A percentile compares a stretch with the other conserved stretches of the same genome.
These are phyloP conservation scores for Perognathus longimembris DNA, from an alignment of 2,113 vertebrate species.

Conservation along the genomic window DNA sequence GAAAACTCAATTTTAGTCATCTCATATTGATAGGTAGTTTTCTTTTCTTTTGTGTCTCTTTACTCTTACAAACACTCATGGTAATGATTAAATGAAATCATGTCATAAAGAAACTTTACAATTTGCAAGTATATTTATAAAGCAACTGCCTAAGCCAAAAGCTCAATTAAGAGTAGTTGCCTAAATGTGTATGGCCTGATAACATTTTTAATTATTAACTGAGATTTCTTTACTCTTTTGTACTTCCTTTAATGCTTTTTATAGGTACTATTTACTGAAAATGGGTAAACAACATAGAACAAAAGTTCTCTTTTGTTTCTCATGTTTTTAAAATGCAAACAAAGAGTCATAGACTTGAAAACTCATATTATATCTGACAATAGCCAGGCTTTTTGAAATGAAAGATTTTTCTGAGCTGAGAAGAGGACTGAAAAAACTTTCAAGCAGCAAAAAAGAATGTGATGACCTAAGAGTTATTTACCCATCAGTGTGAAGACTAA, in stretches of 20 bases:
- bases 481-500: not conserved
- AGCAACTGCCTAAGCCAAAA: not conserved
- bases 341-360: not conserved
- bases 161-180: not conserved
- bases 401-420: not conserved
- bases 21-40: not conserved
- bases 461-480: not conserved
- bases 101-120: not conserved
- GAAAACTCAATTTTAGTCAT: not conserved
- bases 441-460: not conserved
- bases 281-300: not conserved
- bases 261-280: not conserved
- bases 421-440: not conserved
- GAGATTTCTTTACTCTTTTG: not conserved
- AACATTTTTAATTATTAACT: constrained; percentile 45
- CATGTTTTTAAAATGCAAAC: not conserved
- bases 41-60: not conserved
- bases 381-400: not conserved
- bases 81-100: constrained; percentile 50
- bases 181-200: not conserved
- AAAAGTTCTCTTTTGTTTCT: not conserved
- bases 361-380: not conserved
- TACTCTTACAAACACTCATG: not conserved
- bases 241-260: not conserved
- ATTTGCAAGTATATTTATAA: not conserved